Base-by-base conservation (phyloP, 2,888 invertebrate genomes). In the Micoletzkya japonica region DNA sequence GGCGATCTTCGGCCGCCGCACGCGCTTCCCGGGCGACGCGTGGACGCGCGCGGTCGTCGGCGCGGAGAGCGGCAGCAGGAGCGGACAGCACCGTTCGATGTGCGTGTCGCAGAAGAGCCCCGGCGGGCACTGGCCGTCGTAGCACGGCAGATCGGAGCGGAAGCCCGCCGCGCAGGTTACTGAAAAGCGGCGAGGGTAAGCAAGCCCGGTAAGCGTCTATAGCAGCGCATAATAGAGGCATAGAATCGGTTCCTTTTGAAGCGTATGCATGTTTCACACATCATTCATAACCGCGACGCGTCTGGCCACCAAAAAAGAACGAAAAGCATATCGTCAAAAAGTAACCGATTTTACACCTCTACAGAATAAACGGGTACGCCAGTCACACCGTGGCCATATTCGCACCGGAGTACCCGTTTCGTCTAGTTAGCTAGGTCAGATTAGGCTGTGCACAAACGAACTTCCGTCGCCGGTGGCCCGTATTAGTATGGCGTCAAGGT, bases 401-500 rank as follows among this genome's bases (percentile, higher is more conserved):
- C n/a, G n/a, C n/a, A n/a, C 10, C 39, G 30, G 36, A 49, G n/a
- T n/a, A n/a, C n/a, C n/a, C n/a, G n/a, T n/a, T n/a, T n/a, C n/a
- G n/a, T n/a, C n/a, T 10, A 17, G 49, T 17, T 57, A 34, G 28
- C 26, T 52, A 24, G 32, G 28, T 7, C 4, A 20, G 32, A 36
- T 37, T 57, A 37, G 37, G 26, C 24, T 14, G 52, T 26, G 57
- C 10, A 34, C n/a, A 44, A 63, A 44, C 78, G 73, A 73, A 82
- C 82, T 76, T 72, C 81, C 81, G 70, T 82, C 81, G 64, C 81
- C 81, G 59, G 75, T 72, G 10, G 81, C 82, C 54, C 77, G 78
- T n/a, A 81, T 74, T 26, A 82, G 78, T 63, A 82, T 75, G 36
- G 74, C 71, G 70, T 82, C 81, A 50, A 82, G 76, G 50, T 76